Percentiles rank a stretch among this genome's conserved stretches.
phyloP scores from a whole-genome alignment of 2,888 invertebrate species.

The Netelia melanura region DNA sequence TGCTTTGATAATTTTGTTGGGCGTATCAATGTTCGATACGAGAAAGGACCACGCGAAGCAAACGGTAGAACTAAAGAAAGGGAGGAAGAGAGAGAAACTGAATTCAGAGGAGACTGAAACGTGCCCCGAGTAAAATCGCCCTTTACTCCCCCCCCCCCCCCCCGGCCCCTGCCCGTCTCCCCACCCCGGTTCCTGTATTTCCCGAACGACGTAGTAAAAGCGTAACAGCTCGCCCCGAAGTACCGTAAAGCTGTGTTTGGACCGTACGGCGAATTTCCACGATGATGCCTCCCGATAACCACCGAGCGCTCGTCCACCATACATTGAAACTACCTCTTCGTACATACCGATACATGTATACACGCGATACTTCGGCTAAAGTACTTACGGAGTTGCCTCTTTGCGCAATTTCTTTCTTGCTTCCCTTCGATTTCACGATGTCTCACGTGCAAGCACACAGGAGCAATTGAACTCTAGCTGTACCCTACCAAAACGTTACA shows the following conservation, averaged over 20 bases:
- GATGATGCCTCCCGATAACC: constrained; percentile 77
- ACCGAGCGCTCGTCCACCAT: constrained; percentile 47
- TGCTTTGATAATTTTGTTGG: constrained; percentile 7
- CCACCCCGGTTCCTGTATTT: constrained; percentile 73
- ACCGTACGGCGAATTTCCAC: constrained; percentile 83
- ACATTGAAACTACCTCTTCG: constrained; percentile 53
- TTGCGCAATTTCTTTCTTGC: constrained; percentile 39
- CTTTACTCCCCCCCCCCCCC: constrained; percentile 72
- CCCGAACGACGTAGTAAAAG: constrained; percentile 83
- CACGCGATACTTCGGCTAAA: neutral
- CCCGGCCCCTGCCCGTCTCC: constrained; percentile 70
- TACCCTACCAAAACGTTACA: too few species aligned
- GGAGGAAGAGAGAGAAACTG: constrained; percentile 30
- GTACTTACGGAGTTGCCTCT: constrained; percentile 34
- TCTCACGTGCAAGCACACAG: neutral
- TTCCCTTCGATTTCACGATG: constrained; percentile 8
- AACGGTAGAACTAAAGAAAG: neutral
- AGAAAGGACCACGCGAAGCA: too few species aligned
- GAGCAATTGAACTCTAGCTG: neutral
- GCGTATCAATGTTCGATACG: constrained; percentile 10
- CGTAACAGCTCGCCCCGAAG: constrained; percentile 83
- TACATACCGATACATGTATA: constrained; percentile 24
- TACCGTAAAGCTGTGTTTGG: constrained; percentile 82
- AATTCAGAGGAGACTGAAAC: constrained; percentile 11
- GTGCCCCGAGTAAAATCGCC: constrained; percentile 60